Percentiles rank a stretch among this genome's conserved stretches.
phyloP scores from a whole-genome alignment of 2,113 vertebrate species.

The Microtus montanus region DNA sequence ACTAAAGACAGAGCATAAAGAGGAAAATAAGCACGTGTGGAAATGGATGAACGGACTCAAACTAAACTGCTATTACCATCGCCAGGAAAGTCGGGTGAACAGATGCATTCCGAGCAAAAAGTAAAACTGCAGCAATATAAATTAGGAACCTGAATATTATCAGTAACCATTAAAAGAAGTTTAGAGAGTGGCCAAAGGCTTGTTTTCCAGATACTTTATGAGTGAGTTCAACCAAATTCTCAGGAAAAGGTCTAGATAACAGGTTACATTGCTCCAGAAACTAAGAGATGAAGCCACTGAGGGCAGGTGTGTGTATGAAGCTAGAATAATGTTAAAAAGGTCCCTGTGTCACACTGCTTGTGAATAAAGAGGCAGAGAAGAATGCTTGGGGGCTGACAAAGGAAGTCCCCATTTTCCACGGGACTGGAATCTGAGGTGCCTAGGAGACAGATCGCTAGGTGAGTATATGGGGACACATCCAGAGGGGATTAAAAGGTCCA shows the following conservation, averaged over 20 bases:
- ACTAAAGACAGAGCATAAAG: conserved; percentile 6
- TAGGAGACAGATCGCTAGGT: background rate
- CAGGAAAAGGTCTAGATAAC: background rate
- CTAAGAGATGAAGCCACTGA: background rate
- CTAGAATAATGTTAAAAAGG: background rate
- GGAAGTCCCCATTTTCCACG: background rate
- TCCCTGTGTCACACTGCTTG: background rate
- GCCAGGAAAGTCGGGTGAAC: background rate
- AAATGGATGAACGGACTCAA: background rate
- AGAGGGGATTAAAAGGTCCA: background rate
- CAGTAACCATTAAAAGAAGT: background rate
- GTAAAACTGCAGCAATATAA: background rate
- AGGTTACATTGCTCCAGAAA: background rate
- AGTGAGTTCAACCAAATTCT: background rate
- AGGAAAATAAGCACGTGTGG: background rate
- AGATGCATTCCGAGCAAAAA: conserved; percentile 1
- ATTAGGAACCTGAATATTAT: background rate
- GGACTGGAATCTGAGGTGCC: background rate
- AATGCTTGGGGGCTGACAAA: background rate
- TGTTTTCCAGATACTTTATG: background rate
- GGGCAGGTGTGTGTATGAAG: background rate
- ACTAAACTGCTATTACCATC: background rate
- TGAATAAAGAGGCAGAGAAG: background rate
- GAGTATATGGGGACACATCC: background rate
- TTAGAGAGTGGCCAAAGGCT: background rate